Evolutionary conservation across 2,797 vertebrate genomes (phyloP), one percentile per base, ranked within the genome.

Genomic region (Crypturellus tataupa): DNA sequence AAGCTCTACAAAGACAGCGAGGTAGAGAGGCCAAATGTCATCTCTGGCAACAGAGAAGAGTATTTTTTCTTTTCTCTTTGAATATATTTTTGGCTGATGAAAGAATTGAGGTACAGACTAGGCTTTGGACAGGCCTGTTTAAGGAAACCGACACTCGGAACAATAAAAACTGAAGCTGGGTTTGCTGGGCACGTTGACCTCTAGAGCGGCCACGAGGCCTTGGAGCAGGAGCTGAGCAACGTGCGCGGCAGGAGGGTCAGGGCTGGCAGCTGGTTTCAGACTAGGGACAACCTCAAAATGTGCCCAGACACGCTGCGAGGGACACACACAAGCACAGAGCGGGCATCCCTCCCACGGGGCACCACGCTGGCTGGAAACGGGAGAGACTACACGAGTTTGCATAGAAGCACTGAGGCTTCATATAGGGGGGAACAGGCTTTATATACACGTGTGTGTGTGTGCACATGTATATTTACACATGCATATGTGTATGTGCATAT

Each of bases 381-480:
- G 21, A 19, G 18, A 69, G 8, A 6, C 73, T 47, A 39, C 64
- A 68, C 83, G 89, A 53, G 9, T 29, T 17, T 18, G 37, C 29
- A 23, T 14, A 39, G 37, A 55, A 55, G 63, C 6, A 33, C 68
- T 31, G 68, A 37, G 7, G 7, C 13, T 85, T 86, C 53, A 39
- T 33, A 49, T 6, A 55, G 53, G 17, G 27, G 15, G 18, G 51
- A 53, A 53, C 8, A 29, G 29, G 31, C 17, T 55, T 55, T 55
- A 55, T 31, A 9, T 31, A 5, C 13, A 1, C 20, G 6, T 17
- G 3, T 4, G 2, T 10, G 4, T 39, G 40, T 11, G 4, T 31
- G 19, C 29, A 4, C 29, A 4, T 29, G 1, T 21, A 1, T 14
- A 2, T 27, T 6, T 21, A 3, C 25, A 53, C 15, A 53, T 7